Base-by-base conservation (phyloP, 2,888 invertebrate genomes). In the Spialia ferax region DNA sequence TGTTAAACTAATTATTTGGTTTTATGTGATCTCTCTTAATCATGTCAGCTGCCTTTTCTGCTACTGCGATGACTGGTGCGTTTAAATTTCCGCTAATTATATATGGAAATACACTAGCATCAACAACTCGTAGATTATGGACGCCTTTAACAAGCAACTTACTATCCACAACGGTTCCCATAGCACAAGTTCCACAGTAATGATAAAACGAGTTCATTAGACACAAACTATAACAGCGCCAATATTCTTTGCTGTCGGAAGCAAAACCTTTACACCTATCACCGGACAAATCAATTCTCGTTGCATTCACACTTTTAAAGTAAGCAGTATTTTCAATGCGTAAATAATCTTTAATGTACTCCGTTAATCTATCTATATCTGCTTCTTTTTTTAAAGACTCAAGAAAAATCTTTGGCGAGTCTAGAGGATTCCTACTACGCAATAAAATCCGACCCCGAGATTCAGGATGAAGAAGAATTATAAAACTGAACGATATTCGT, bases 31-130 rank as follows among this genome's bases (percentile, higher is more conserved):
- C 45, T 11, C 8, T n/a, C 32, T 96, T 97, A 26, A 97, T 96
- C 91, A 97, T 89, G 78, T 97, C 97, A 0, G 97, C 93, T 0
- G 96, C 97, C 82, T 97, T 97, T 80, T 97, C 97, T 0, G 95
- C 97, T 38, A 97, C 95, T 97, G 97, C 97, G 38, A 97, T 96
- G 0, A 94, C 94, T 0, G 96, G 96, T 0, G 96, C 96, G 77
- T 96, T 97, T 0, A 96, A 97, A 74, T 97, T 97, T 0, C 96
- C 96, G 72, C 96, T 96, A 0, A 96, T 96, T 68, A 96, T 83
- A 68, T 94, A 95, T 0, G 97, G 97, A 96, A 97, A 97, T 13
- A 97, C 95, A 45, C 96, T 96, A 0, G 96, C 97, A 79, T 97
- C 97, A 45, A 96, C 95, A 0, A 97, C 96, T 15, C 0, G 96